Conservation (phyloP, 2,797 vertebrate genomes). For the Coilia nasus region DNA sequence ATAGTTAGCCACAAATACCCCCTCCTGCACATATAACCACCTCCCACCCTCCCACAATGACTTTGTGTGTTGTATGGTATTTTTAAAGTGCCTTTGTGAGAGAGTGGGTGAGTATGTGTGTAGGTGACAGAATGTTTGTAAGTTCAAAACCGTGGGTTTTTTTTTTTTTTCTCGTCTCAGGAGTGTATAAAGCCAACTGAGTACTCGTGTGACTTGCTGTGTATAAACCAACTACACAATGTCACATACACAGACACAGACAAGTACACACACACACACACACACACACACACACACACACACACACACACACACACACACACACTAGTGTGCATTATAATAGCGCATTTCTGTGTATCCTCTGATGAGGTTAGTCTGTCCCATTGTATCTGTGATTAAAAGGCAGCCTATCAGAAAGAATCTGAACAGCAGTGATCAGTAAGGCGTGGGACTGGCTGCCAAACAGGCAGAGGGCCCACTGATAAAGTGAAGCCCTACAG, state of each 20-base stretch:
- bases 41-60: not conserved
- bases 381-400: not conserved
- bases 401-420: not conserved
- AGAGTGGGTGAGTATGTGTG: no score
- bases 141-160: no score
- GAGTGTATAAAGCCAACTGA: no score
- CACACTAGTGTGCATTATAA: not conserved
- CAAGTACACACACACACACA: not conserved
- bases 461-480: not conserved
- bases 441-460: not conserved
- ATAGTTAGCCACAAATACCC: slow-evolving; percentile 44
- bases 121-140: no score
- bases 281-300: not conserved
- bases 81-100: no score
- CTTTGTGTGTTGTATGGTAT: no score
- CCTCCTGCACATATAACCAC: not conserved
- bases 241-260: slow-evolving; percentile 5
- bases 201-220: no score
- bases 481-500: not conserved
- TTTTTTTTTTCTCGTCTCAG: no score
- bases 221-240: not conserved
- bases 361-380: not conserved
- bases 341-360: not conserved
- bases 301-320: not conserved
- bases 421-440: not conserved